phyloP scores from a whole-genome alignment of 2,797 vertebrate species.

The Vireo griseus region DNA sequence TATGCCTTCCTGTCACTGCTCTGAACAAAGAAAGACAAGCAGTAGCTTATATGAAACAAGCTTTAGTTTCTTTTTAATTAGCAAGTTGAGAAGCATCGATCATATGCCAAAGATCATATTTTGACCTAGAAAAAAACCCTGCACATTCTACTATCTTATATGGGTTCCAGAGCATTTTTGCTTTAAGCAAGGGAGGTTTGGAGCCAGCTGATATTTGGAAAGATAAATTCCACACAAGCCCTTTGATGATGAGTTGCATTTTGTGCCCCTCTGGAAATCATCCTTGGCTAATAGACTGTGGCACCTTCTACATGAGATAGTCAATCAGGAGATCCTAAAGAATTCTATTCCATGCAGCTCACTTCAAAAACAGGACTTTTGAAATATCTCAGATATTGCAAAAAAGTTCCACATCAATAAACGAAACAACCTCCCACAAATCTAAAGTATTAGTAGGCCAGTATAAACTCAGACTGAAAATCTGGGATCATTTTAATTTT shows the following conservation, averaged over 20 bases:
- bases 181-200: not conserved
- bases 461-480: not conserved
- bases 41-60: not conserved
- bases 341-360: not conserved
- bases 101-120: not conserved
- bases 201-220: not conserved
- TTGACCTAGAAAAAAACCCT: not conserved
- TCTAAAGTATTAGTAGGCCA: not conserved
- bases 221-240: not conserved
- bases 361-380: not conserved
- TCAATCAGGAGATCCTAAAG: not conserved
- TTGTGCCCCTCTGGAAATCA: not conserved
- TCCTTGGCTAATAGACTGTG: not conserved
- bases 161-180: not conserved
- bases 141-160: not conserved
- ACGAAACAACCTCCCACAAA: not conserved
- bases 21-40: not conserved
- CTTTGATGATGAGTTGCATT: not conserved
- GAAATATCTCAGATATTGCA: not conserved
- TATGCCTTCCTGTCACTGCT: not conserved
- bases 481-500: not conserved
- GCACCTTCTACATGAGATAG: not conserved
- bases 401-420: not conserved
- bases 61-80: constrained; percentile 13
- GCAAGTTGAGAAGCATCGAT: not conserved